Base-by-base conservation (phyloP, 2,797 vertebrate genomes). In the Sebastes taczanowskii region DNA sequence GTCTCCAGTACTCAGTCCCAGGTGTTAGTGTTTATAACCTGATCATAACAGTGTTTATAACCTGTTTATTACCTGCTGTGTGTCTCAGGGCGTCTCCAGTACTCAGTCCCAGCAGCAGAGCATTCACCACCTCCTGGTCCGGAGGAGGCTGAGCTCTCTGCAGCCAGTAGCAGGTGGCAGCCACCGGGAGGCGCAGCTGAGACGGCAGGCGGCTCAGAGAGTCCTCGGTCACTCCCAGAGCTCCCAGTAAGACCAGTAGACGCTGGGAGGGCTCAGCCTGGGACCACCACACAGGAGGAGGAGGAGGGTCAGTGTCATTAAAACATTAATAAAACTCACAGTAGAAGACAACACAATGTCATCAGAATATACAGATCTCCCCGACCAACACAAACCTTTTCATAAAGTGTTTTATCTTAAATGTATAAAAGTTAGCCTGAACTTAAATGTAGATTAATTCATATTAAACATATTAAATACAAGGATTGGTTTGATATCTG, bases 81-180 rank as follows among this genome's bases (percentile, higher is more conserved):
- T 3, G 18, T 84, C 74, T 86, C 6, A 84, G 59, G 9, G 94
- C 0, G 29, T 52, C 74, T 71, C 93, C 95, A 60, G 79, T 81
- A 2, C 96, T 93, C 69, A 97, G 83, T 14, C 88, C 92, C 75
- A 97, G 89, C 82, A 98, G 92, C 38, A 98, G 88, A 23, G 96
- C 95, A 75, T 95, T 95, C 11, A 97, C 79, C 3, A 97, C 94
- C 20, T 81, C 85, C n/a, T 85, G 20, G 4, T 90, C 92, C 0
- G 93, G 91, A 71, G 62, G 91, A 34, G 95, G 94, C 58, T 95
- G 82, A 1, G 94, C 87, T 2, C 76, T 80, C 68, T 53, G 49
- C 66, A 96, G 34, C 97, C 97, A 97, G 79, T 92, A 97, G 90
- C 94, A 96, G 0, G 93, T 97, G 52, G 91, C 93, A 30, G 95